phyloP scores from a whole-genome alignment of 2,888 invertebrate genomes.

The Isotomurus palustris region DNA sequence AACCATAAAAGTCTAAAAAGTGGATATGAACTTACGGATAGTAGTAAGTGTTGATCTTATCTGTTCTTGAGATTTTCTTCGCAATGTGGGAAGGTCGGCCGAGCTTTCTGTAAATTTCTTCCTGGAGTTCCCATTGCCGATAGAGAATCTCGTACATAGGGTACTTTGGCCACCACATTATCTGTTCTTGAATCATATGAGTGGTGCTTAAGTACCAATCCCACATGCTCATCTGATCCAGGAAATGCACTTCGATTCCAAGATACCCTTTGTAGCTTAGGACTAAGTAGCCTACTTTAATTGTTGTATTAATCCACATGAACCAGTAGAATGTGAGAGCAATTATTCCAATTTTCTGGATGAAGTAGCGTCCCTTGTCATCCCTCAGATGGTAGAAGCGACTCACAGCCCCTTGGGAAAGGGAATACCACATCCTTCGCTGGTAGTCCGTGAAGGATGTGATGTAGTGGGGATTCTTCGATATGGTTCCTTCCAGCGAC shows the following conservation, averaged over 20 bases:
- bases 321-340: conserved; percentile 28
- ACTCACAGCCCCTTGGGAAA: conserved; percentile 22
- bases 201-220: conserved; percentile 30
- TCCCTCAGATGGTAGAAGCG: conserved; percentile 22
- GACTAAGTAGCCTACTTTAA: conserved; percentile 22
- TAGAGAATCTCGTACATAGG: conserved; percentile 29
- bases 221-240: conserved; percentile 32
- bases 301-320: conserved; percentile 28
- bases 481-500: too few species aligned
- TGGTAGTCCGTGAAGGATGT: conserved; percentile 25
- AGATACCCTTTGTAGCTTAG: conserved; percentile 17
- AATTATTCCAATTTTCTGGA: conserved; percentile 10
- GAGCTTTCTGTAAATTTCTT: conserved; percentile 21
- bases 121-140: conserved; percentile 29
- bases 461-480: too few species aligned
- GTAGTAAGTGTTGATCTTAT: not conserved
- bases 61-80: conserved; percentile 15
- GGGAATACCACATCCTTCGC: conserved; percentile 24
- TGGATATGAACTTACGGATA: not conserved
- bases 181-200: conserved; percentile 29
- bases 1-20: too few species aligned
- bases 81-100: conserved; percentile 15
- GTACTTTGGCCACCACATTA: conserved; percentile 29
- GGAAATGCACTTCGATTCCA: conserved; percentile 23
- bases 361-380: conserved; percentile 19